Evolutionary conservation across 2,888 invertebrate genomes (phyloP).

Genomic region (Bombyx huttoni): DNA sequence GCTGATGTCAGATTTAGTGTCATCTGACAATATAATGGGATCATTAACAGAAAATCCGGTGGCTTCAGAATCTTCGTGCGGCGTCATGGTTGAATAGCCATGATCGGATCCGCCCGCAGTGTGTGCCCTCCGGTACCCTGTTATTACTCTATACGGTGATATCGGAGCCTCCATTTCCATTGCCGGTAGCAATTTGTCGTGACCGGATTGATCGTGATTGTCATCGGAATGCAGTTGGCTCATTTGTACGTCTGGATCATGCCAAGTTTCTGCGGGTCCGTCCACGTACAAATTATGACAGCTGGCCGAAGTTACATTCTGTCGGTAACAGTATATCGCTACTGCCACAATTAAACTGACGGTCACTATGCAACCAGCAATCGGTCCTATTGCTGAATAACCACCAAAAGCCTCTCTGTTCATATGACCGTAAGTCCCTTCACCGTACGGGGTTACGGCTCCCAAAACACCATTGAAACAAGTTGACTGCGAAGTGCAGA

Average conservation of each 20-base stretch:
- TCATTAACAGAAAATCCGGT: conserved; percentile 82
- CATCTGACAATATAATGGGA: conserved; percentile 70
- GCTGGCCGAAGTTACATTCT: conserved; percentile 69
- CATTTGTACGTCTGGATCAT: conserved; percentile 76
- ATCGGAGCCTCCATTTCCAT: conserved; percentile 79
- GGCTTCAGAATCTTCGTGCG: conserved; percentile 90
- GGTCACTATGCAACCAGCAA: conserved; percentile 88
- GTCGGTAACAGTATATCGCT: conserved; percentile 88
- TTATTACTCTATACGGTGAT: conserved; percentile 90
- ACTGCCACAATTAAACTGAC: conserved; percentile 85
- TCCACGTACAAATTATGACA: conserved; percentile 66
- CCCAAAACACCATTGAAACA: conserved; percentile 92
- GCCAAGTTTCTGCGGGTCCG: conserved; percentile 66
- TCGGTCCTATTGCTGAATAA: conserved; percentile 87
- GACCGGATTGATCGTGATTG: conserved; percentile 74
- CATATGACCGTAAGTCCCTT: conserved; percentile 72
- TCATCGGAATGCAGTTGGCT: conserved; percentile 82
- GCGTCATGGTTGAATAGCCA: conserved; percentile 95
- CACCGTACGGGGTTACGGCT: conserved; percentile 86
- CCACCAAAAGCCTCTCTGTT: conserved; percentile 61
- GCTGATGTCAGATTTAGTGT: conserved; percentile 70
- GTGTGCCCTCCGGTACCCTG: conserved; percentile 82
- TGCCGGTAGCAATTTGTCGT: conserved; percentile 76
- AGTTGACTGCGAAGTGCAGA: conserved; percentile 84
- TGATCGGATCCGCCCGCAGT: conserved; percentile 90